Evolutionary conservation across 2,888 invertebrate genomes (phyloP), one percentile per base, ranked within the genome.

Genomic region (Acrobeloides nanus): DNA sequence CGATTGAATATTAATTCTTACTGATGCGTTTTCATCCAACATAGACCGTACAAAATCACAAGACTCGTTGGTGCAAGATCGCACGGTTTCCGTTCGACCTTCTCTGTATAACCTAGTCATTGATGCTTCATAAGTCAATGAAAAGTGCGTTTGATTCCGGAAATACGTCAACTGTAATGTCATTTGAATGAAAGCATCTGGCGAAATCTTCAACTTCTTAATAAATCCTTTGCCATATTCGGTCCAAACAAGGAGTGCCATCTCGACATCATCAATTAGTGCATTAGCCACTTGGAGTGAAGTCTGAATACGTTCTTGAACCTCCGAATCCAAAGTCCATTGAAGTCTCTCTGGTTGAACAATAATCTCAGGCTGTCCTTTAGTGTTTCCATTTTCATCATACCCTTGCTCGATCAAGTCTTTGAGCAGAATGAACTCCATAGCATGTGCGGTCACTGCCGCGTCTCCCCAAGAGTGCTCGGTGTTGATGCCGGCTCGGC

Each of bases 381-480:
- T 75, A 0, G 83, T 82, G 69, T 86, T 84, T 8, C 90, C 89
- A 50, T 83, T 80, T 57, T 82, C 81, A 25, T 67, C 72, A 65
- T 80, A 80, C 25, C 71, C 71, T 21, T 58, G 57, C 32, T 58
- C 53, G 50, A 68, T 59, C 46, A 72, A 62, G 51, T 79, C 78
- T 34, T 74, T 68, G 33, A 73, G 68, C 33, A 78, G 62, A 31
- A 71, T 63, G 60, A 72, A 83, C 80, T 95, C 93, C 88, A 90
- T 90, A 63, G 88, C 79, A 78, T 92, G 89, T 59, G 87, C 89
- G 84, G 90, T 84, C 66, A 95, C 86, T 60, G 95, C 92, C 70
- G 95, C 93, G 81, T 95, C 95, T 64, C 92, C 93, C 95, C 95
- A 97, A 12, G 93, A 89, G 77, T 97, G 97, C 76, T 97, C 97